phyloP scores from a whole-genome alignment of 1,140 invertebrate genomes.

The Bombus sylvicola region DNA sequence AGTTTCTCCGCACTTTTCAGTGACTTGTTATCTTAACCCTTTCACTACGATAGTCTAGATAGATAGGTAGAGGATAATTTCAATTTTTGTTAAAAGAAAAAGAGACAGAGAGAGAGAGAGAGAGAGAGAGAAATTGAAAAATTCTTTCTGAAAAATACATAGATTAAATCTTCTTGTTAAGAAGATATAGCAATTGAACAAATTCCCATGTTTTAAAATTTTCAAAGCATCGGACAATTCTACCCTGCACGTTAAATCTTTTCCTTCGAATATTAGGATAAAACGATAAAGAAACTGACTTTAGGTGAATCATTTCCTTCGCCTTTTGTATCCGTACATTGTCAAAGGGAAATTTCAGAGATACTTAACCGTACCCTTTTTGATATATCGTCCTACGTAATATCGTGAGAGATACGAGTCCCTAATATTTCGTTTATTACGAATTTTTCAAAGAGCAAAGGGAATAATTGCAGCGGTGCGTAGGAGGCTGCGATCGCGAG shows the following conservation, averaged over 20 bases:
- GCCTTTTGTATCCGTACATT: neutral
- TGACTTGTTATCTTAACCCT: too few species aligned
- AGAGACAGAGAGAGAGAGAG: too few species aligned
- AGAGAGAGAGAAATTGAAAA: too few species aligned
- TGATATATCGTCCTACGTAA: neutral
- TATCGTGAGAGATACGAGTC: neutral
- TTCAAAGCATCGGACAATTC: neutral
- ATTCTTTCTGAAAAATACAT: too few species aligned
- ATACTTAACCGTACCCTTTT: slow-evolving; percentile 8
- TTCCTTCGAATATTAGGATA: neutral
- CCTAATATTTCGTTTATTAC: slow-evolving; percentile 38
- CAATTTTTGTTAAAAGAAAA: too few species aligned
- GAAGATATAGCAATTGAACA: too few species aligned
- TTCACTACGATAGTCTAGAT: too few species aligned
- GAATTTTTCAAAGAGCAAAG: slow-evolving; percentile 24
- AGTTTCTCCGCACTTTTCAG: too few species aligned
- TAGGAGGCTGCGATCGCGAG: slow-evolving; percentile 48
- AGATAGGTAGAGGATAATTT: too few species aligned
- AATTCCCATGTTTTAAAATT: too few species aligned
- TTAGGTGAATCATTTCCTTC: neutral
- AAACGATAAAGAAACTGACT: neutral
- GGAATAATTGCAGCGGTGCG: slow-evolving; percentile 51
- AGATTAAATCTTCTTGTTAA: too few species aligned
- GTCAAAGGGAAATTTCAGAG: slow-evolving; percentile 14
- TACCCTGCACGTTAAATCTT: neutral